Evolutionary conservation across 1,140 invertebrate species (phyloP).

Genomic region (Drosophila orena): DNA sequence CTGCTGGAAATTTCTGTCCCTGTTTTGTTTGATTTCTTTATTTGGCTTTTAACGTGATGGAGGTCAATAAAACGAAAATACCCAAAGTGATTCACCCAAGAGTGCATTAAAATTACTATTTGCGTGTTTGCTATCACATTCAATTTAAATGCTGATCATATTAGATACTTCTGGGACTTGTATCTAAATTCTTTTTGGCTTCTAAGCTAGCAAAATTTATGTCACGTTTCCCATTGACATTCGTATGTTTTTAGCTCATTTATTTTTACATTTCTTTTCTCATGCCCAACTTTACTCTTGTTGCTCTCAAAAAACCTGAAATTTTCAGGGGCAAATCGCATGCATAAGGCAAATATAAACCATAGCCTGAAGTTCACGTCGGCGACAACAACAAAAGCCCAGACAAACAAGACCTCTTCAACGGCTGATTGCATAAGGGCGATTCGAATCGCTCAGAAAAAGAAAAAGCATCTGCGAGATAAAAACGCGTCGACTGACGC

Average conservation of each 20-base stretch:
- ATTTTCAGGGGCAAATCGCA: constrained; percentile 77
- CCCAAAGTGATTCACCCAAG: constrained; percentile 66
- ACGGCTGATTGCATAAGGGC: constrained; percentile 75
- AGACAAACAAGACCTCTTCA: constrained; percentile 56
- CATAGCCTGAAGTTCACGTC: constrained; percentile 56
- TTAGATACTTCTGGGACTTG: background rate
- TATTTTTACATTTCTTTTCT: constrained; percentile 31
- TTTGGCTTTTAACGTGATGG: constrained; percentile 63
- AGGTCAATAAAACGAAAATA: constrained; percentile 79
- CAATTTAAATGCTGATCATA: constrained; percentile 1
- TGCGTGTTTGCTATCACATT: background rate
- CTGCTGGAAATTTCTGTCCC: constrained; percentile 60
- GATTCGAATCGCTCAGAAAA: constrained; percentile 20
- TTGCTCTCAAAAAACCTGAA: constrained; percentile 74
- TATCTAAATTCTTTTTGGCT: background rate
- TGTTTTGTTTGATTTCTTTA: constrained; percentile 69
- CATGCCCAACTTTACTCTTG: constrained; percentile 28
- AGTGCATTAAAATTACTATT: constrained; percentile 28
- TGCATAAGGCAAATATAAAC: constrained; percentile 65
- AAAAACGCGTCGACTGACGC: constrained; percentile 53
- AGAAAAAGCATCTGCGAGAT: constrained; percentile 47
- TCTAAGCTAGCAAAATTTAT: constrained; percentile 1
- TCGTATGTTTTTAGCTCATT: constrained; percentile 11
- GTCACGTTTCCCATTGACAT: constrained; percentile 19
- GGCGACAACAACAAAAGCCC: constrained; percentile 20